Percentiles rank a stretch among this genome's conserved stretches.
These are phyloP conservation scores for Eumeta japonica DNA, from an alignment of 1,140 invertebrate species.

Conservation along the genomic window DNA sequence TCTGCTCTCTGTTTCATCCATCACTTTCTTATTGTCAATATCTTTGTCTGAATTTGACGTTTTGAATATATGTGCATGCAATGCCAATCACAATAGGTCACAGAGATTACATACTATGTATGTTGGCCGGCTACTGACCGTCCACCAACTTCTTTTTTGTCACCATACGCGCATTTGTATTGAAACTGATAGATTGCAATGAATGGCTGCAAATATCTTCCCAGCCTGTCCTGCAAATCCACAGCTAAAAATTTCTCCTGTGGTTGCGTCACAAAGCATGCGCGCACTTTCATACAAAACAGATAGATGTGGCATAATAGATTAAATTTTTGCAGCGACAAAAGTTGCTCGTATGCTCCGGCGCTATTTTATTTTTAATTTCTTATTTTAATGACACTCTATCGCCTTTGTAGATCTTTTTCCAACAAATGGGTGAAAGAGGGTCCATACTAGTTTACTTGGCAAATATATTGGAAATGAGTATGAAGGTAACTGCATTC, in stretches of 20 bases:
- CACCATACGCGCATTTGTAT: neutral
- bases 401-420: slow-evolving; percentile 44
- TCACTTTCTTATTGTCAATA: no score
- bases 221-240: neutral
- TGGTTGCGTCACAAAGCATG: neutral
- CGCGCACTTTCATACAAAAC: neutral
- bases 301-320: neutral
- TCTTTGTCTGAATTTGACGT: no score
- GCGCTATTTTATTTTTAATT: no score
- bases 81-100: no score
- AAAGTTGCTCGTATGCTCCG: no score
- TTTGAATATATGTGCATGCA: no score
- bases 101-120: neutral
- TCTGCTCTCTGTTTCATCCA: no score
- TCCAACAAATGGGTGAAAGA: slow-evolving; percentile 50
- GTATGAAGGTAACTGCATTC: no score
- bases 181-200: neutral
- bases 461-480: slow-evolving; percentile 39
- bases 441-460: slow-evolving; percentile 46
- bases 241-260: neutral
- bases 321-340: neutral
- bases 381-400: no score
- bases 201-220: neutral
- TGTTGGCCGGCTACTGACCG: no score
- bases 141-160: neutral